A percentile compares a stretch with the other conserved stretches of the same genome.
Evolutionary conservation across 2,888 invertebrate species (phyloP).

Genomic region (Stenolophus ochropezus): DNA sequence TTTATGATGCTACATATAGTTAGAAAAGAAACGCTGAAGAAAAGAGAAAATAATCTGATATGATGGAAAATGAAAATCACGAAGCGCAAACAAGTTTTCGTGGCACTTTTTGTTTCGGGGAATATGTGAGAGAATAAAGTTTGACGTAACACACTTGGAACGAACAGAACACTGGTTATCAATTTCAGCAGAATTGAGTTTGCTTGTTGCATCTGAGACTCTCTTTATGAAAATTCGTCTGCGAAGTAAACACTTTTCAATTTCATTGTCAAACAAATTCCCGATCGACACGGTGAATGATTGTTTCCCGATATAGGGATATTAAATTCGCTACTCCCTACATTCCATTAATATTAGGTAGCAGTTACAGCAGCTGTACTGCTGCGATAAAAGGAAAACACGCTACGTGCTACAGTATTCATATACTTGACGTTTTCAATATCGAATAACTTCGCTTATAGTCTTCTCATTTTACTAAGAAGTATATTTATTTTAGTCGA

Average conservation of each 20-base stretch:
- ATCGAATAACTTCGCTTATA: too few relatives aligned
- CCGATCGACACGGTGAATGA: neutral
- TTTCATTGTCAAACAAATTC: neutral
- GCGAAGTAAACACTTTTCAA: neutral
- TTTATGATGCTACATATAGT: too few relatives aligned
- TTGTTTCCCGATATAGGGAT: neutral
- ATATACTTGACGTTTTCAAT: too few relatives aligned
- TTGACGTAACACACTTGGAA: neutral
- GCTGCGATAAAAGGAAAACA: too few relatives aligned
- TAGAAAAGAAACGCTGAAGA: too few relatives aligned
- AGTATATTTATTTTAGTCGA: too few relatives aligned
- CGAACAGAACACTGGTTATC: neutral
- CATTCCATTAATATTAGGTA: too few relatives aligned
- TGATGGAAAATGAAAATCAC: neutral
- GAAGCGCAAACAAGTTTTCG: neutral
- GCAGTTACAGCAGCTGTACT: too few relatives aligned
- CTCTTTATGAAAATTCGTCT: neutral
- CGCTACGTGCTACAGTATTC: too few relatives aligned
- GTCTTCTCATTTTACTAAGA: too few relatives aligned
- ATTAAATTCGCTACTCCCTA: too few relatives aligned
- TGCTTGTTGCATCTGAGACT: neutral
- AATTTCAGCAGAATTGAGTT: neutral
- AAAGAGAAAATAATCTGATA: neutral
- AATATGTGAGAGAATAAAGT: neutral
- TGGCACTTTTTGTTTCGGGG: neutral